phyloP scores from a whole-genome alignment of 2,888 invertebrate species.

The Hirudinaria manillensis region DNA sequence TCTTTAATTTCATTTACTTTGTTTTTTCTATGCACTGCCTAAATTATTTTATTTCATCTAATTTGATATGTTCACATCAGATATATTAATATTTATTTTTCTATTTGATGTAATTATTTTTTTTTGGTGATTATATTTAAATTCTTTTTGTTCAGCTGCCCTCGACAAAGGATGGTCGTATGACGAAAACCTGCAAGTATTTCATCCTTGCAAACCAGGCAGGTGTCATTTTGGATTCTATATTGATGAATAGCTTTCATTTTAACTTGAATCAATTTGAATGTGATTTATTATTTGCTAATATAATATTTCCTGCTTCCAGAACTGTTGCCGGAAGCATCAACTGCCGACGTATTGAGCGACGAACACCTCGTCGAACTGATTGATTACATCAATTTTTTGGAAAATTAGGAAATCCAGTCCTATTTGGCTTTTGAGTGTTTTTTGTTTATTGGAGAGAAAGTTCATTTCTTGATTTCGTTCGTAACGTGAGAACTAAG shows the following conservation, averaged over 20 bases:
- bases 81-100: background rate
- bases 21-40: too few relatives aligned
- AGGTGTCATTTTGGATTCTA: too few relatives aligned
- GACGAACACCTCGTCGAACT: conserved; percentile 10
- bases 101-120: background rate
- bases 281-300: too few relatives aligned
- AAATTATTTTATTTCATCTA: too few relatives aligned
- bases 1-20: too few relatives aligned
- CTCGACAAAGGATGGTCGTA: background rate
- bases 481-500: too few relatives aligned
- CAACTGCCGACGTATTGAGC: background rate
- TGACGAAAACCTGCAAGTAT: background rate
- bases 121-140: background rate
- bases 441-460: background rate
- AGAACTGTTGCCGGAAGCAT: conserved; percentile 1
- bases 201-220: background rate
- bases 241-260: too few relatives aligned
- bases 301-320: too few relatives aligned
- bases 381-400: conserved; percentile 4
- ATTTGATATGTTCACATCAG: too few relatives aligned
- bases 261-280: too few relatives aligned
- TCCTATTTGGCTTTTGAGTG: background rate
- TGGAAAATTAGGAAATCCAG: conserved; percentile 2
- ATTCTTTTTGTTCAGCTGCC: background rate
- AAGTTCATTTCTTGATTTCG: too few relatives aligned